Evolutionary conservation across 2,888 invertebrate species (phyloP), one percentile per base, ranked within the genome.

Genomic region (Agrochola macilenta): DNA sequence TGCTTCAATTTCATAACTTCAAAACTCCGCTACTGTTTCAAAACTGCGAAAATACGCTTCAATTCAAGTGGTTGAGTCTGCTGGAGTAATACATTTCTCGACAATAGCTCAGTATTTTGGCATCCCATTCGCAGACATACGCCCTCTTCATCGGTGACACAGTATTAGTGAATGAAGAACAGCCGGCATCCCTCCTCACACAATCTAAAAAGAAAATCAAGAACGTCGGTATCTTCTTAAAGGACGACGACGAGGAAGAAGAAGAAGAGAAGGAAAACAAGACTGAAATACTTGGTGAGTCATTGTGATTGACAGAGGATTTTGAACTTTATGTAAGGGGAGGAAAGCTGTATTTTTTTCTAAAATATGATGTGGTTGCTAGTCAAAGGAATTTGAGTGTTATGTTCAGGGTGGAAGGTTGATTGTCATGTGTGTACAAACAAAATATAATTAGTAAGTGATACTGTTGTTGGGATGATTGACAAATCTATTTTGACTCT

Each of bases 141-240:
- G 99, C 99, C 0, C 96, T 99, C 5, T 99, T 99, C 92, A 97
- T 99, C 89, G 99, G 99, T 5, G 99, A 99, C 93, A 99, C 99
- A 26, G 99, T 99, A n/a, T 94, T 99, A 88, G 99, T 99, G 0
- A 99, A 98, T 90, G 99, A 99, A 90, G 98, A 98, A 93, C 97
- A 98, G 73, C 98, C 99, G 0, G 99, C 99, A 0, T 97, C 98
- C 17, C 96, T 99, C 20, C 97, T 99, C 85, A 99, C 99, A 7
- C 98, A 98, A 77, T 98, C 98, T 0, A 99, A 99, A 94, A 99
- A 99, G 96, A 99, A 99, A 92, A 97, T 99, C 11, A 99, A 99
- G 93, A 99, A 99, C 92, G 98, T 99, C 81, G 99, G 99, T 14
- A 99, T 99, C 88, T 99, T 99, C 94, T 97, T 99, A 46, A 99